phyloP scores from a whole-genome alignment of 2,888 invertebrate species.

The Thyatira batis region DNA sequence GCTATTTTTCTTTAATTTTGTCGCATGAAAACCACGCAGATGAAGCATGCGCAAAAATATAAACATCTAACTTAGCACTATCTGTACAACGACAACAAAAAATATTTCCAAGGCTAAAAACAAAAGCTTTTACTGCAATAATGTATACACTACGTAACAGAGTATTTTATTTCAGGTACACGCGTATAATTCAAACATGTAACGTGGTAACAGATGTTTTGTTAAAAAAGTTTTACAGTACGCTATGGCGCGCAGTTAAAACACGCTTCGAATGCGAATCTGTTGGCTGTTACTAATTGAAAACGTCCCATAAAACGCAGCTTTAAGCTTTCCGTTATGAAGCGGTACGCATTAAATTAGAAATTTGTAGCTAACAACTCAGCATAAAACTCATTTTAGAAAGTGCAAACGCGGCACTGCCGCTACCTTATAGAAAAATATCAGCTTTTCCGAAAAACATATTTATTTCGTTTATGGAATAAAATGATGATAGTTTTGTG shows the following conservation, averaged over 20 bases:
- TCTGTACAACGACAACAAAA: background rate
- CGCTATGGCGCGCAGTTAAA: background rate
- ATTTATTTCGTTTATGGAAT: background rate
- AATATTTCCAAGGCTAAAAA: background rate
- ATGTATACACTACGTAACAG: background rate
- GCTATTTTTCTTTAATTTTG: background rate
- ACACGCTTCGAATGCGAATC: background rate
- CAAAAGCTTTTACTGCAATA: background rate
- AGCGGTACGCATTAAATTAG: background rate
- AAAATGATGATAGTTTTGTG: background rate
- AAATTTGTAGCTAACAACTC: background rate
- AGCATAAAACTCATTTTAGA: background rate
- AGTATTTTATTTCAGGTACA: constrained; percentile 1
- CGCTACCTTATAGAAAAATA: background rate
- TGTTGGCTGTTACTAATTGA: background rate
- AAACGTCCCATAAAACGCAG: constrained; percentile 1
- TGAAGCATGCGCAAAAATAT: background rate
- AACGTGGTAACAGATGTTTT: background rate
- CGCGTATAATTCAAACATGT: constrained; percentile 1
- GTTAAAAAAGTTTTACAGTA: constrained; percentile 1
- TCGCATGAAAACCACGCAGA: background rate
- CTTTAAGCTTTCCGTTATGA: background rate
- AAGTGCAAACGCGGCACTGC: background rate
- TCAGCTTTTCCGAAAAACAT: background rate
- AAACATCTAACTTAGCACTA: background rate